A percentile compares a stretch with the other conserved stretches of the same genome.
These are phyloP conservation scores for Poecilia velifera DNA, from an alignment of 2,797 vertebrate genomes.

Conservation along the genomic window DNA sequence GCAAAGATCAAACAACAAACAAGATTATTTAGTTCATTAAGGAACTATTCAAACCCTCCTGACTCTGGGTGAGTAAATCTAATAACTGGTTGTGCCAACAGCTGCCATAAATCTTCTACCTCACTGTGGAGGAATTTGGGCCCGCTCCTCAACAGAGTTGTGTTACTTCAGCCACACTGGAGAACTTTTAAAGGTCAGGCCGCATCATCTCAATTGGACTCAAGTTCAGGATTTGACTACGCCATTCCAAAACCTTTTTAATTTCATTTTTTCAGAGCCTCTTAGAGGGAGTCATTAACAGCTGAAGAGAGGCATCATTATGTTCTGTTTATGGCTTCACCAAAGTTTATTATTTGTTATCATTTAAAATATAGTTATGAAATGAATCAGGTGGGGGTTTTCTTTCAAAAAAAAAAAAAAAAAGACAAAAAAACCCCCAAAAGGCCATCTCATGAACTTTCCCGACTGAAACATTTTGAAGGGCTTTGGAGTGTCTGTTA, in stretches of 20 bases:
- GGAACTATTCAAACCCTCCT: background rate
- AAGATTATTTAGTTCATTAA: background rate
- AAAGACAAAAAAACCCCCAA: too few species aligned
- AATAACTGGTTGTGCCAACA: background rate
- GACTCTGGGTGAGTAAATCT: background rate
- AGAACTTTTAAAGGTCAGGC: background rate
- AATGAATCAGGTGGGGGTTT: background rate
- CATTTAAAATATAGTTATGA: background rate
- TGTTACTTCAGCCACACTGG: background rate
- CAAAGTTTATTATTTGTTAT: background rate
- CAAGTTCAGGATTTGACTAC: background rate
- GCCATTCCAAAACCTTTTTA: background rate
- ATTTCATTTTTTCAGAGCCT: background rate
- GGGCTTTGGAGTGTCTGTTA: background rate
- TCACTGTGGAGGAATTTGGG: background rate
- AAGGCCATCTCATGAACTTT: background rate
- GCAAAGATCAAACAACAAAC: background rate
- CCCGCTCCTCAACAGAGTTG: background rate
- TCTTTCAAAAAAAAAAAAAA: background rate
- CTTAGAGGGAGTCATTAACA: background rate
- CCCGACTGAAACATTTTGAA: background rate
- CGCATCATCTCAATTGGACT: background rate
- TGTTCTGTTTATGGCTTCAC: background rate
- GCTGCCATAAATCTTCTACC: background rate
- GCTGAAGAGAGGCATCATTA: too few species aligned